A percentile compares a stretch with the other conserved stretches of the same genome.
Conservation (phyloP, 2,797 vertebrate species). For the Phrynocephalus guinanensis region DNA sequence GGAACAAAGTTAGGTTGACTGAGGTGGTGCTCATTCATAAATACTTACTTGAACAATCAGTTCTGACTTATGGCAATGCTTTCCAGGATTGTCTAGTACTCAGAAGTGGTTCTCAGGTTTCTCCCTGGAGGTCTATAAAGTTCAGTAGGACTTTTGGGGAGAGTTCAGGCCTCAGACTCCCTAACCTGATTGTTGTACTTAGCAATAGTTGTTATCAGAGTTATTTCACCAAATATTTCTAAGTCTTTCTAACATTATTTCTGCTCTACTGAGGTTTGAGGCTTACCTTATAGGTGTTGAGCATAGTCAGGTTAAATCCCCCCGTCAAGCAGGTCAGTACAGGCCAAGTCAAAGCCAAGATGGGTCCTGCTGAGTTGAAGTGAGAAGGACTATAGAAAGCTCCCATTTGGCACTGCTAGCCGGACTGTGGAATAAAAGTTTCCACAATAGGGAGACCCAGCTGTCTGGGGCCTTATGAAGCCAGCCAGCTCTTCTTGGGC, state of each 20-base stretch:
- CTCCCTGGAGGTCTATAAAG: no score
- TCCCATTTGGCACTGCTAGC: background rate
- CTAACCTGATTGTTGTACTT: no score
- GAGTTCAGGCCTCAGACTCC: no score
- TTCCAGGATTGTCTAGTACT: no score
- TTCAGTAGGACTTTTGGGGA: no score
- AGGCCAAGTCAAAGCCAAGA: background rate
- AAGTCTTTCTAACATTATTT: background rate
- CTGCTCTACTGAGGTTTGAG: background rate
- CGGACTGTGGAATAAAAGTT: background rate
- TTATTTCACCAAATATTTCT: background rate
- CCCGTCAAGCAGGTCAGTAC: background rate
- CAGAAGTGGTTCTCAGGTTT: no score
- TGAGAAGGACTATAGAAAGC: background rate
- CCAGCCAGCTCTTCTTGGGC: no score
- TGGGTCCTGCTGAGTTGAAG: background rate
- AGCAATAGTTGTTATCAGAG: background rate
- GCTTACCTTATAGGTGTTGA: background rate
- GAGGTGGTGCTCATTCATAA: slow-evolving; percentile 1
- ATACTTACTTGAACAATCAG: background rate
- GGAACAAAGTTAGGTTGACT: slow-evolving; percentile 5
- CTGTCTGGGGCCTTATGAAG: background rate
- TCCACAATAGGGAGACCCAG: background rate
- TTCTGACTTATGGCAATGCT: no score
- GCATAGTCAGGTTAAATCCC: background rate